Evolutionary conservation across 2,888 invertebrate genomes (phyloP).

Genomic region (Charanyca ferruginea): DNA sequence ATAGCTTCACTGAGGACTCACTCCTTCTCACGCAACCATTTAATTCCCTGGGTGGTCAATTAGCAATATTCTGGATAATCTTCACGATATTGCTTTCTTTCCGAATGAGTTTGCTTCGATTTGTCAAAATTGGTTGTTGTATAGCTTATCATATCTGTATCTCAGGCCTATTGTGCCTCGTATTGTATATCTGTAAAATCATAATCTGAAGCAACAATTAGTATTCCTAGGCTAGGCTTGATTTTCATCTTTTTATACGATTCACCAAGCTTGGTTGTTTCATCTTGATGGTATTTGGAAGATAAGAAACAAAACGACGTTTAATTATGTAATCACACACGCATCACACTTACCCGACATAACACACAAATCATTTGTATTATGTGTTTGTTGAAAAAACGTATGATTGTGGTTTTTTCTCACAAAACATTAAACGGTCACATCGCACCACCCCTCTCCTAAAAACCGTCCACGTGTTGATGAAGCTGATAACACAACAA

Average conservation of each 20-base stretch:
- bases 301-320: not conserved
- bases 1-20: constrained; percentile 47
- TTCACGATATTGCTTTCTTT: not conserved
- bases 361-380: too few relatives aligned
- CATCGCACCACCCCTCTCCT: constrained; percentile 23
- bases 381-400: too few relatives aligned
- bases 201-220: too few relatives aligned
- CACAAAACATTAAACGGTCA: not conserved
- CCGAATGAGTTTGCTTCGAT: not conserved
- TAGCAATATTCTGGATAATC: too few relatives aligned
- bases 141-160: too few relatives aligned
- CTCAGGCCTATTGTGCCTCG: too few relatives aligned
- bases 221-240: too few relatives aligned
- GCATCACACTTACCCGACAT: not conserved
- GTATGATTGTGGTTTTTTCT: too few relatives aligned
- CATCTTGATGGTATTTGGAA: not conserved
- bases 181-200: too few relatives aligned
- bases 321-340: constrained; percentile 3
- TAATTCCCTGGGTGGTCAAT: constrained; percentile 19
- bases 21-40: constrained; percentile 8
- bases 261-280: not conserved
- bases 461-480: constrained; percentile 41
- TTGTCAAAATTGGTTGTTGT: not conserved
- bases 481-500: constrained; percentile 32
- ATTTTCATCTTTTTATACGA: too few relatives aligned